phyloP scores from a whole-genome alignment of 2,113 vertebrate species.

The Rallus limicola region DNA sequence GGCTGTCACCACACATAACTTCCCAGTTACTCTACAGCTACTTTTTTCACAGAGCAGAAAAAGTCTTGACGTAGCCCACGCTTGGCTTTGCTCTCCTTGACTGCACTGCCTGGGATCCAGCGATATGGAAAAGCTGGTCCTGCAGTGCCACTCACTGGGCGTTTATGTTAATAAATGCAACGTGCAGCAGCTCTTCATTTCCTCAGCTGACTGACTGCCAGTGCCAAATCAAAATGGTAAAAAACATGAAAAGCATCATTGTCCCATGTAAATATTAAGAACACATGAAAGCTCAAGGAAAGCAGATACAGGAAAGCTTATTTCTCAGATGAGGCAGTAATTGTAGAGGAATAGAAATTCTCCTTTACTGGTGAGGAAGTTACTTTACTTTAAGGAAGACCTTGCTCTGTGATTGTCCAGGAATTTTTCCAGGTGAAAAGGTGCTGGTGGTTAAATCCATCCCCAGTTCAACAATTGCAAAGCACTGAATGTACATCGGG shows the following conservation, averaged over 20 bases:
- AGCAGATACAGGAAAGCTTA: background rate
- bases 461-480: background rate
- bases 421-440: background rate
- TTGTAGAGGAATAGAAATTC: background rate
- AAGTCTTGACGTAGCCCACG: background rate
- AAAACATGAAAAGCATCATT: background rate
- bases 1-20: background rate
- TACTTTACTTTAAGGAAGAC: background rate
- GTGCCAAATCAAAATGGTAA: background rate
- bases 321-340: background rate
- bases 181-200: background rate
- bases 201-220: background rate
- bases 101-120: background rate
- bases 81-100: background rate
- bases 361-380: background rate
- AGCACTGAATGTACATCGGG: background rate
- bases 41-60: background rate
- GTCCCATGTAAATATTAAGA: background rate
- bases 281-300: background rate
- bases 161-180: background rate
- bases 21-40: background rate
- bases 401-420: background rate
- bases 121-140: background rate
- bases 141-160: conserved; percentile 66
- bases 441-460: background rate